Conservation (phyloP, 2,888 invertebrate species). For the Congeria kusceri region DNA sequence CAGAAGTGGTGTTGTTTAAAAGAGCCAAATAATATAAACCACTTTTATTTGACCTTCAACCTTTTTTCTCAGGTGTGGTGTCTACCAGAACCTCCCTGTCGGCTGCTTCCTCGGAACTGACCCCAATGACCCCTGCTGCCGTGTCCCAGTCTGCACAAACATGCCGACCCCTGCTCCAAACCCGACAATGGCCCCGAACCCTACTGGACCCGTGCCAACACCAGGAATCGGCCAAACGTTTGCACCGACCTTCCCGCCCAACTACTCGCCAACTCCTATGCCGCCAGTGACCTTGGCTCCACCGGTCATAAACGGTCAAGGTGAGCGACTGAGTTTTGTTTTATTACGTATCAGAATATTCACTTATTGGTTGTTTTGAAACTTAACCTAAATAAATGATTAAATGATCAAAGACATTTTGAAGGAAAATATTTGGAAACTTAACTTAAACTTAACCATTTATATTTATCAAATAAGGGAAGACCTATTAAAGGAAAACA, state of each 20-base stretch:
- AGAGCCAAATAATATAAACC: too few relatives aligned
- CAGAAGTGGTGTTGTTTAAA: too few relatives aligned
- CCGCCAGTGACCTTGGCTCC: constrained; percentile 59
- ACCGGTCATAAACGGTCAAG: constrained; percentile 68
- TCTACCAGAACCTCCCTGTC: constrained; percentile 63
- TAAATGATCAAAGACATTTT: too few relatives aligned
- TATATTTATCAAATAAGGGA: too few relatives aligned
- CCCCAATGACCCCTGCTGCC: constrained; percentile 74
- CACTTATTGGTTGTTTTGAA: too few relatives aligned
- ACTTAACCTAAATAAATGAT: too few relatives aligned
- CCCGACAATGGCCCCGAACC: constrained; percentile 39
- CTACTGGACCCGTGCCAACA: constrained; percentile 24
- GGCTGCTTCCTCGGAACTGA: constrained; percentile 71
- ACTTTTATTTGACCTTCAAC: too few relatives aligned
- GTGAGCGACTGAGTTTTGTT: constrained; percentile 20
- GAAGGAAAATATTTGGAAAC: too few relatives aligned
- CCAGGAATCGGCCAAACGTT: constrained; percentile 4
- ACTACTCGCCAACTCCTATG: constrained; percentile 16
- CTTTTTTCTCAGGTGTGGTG: constrained; percentile 65
- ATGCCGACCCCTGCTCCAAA: constrained; percentile 62
- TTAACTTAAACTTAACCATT: too few relatives aligned
- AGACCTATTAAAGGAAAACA: too few relatives aligned
- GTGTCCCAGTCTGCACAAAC: constrained; percentile 65
- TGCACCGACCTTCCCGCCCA: constrained; percentile 21
- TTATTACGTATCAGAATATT: too few relatives aligned